Base-by-base conservation (phyloP, 2,888 invertebrate genomes). In the Atherix ibis region DNA sequence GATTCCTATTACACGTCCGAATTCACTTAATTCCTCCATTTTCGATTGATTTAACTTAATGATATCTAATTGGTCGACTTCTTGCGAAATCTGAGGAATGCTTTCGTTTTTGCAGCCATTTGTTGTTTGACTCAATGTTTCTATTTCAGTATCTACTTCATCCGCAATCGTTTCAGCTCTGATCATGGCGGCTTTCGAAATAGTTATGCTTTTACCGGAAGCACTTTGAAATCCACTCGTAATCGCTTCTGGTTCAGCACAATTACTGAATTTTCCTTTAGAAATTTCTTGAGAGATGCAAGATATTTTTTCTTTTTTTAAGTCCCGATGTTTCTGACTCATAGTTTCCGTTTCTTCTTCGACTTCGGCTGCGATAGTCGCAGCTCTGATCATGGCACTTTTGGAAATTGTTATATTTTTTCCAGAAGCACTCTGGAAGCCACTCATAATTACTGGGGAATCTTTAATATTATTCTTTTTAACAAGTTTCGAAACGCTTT, bases 131-230 rank as follows among this genome's bases (percentile, higher is more conserved):
- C 12, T 5, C 16, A 10, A 12, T 17, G 12, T 18, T 27, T 22
- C 9, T 22, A 12, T 8, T 9, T 35, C 30, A 9, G 24, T 17
- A 5, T 26, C 18, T 2, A 31, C 9, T 4, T 32, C 36, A 4
- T 44, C 40, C 63, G 62, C n/a, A 63, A 41, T 15, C 49, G 48
- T 39, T 44, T 57, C 18, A 28, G 56, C 58, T 43, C 50, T 56
- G 16, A 49, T 46, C 24, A 64, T 42, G 13, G 56, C 49, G 38
- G 56, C 47, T 46, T 58, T 48, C 4, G 58, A 55, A 37, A 63
- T 48, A 13, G 41, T 35, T 18, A 64, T 53, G 5, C 45, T 39
- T 44, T 58, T 63, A 28, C 64, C 61, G 42, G 48, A 53, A 16
- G 53, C 58, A 9, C 55, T 53, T 41, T 49, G 47, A 40, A 59